Percentiles rank a stretch among this genome's conserved stretches.
Conservation (phyloP, 2,113 vertebrate species). For the Mobula hypostoma region DNA sequence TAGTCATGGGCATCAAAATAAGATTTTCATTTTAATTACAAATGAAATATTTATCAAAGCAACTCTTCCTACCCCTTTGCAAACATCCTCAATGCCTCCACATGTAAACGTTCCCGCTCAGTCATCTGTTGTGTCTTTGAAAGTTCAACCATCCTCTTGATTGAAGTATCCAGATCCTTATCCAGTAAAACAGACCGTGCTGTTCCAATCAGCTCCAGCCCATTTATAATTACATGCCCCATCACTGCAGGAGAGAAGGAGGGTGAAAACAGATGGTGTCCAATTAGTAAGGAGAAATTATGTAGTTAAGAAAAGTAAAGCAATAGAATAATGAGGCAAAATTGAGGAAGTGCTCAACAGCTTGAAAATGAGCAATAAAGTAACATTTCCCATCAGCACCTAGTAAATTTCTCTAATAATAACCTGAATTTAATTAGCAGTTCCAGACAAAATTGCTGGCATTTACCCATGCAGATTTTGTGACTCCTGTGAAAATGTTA, state of each 20-base stretch:
- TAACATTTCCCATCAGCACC: neutral
- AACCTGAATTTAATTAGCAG: no score
- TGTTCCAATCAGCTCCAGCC: slow-evolving; percentile 69
- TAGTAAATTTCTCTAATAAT: neutral
- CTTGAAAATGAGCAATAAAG: neutral
- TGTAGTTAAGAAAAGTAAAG: neutral
- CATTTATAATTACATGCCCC: slow-evolving; percentile 78
- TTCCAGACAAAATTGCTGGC: no score
- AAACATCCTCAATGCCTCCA: slow-evolving; percentile 69
- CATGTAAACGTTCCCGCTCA: slow-evolving; percentile 71
- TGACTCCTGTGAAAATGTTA: no score
- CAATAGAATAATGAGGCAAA: neutral
- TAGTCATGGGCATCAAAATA: neutral
- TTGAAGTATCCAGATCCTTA: slow-evolving; percentile 57
- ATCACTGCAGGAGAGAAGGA: slow-evolving; percentile 59
- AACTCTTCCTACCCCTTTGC: slow-evolving; percentile 69
- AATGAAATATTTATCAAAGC: neutral
- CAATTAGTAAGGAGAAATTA: neutral
- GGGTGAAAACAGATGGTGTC: neutral
- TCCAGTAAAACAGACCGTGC: slow-evolving; percentile 61
- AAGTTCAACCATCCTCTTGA: slow-evolving; percentile 63
- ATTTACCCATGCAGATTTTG: no score
- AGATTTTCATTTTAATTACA: neutral
- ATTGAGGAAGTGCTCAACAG: neutral
- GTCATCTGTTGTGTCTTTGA: slow-evolving; percentile 64